Conservation (phyloP, 2,797 vertebrate genomes). For the Jordanella pulchra region DNA sequence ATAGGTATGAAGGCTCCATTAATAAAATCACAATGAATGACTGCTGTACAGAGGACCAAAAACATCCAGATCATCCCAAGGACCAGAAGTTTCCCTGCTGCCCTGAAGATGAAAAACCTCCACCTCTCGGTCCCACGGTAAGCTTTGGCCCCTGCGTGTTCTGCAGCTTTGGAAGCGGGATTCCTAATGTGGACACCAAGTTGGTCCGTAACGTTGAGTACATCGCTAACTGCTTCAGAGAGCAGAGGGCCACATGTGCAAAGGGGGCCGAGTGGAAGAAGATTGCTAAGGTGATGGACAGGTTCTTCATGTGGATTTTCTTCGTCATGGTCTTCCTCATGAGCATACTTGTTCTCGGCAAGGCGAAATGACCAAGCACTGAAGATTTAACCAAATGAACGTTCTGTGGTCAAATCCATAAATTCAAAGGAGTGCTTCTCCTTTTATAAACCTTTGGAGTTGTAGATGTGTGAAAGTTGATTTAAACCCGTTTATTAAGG, state of each 20-base stretch:
- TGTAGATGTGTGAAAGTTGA: background rate
- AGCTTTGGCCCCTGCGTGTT: constrained; percentile 75
- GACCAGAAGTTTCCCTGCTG: constrained; percentile 63
- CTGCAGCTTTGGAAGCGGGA: constrained; percentile 55
- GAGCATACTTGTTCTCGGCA: constrained; percentile 92
- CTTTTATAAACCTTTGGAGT: constrained; percentile 13
- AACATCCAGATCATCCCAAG: constrained; percentile 42
- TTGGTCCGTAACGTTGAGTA: constrained; percentile 90
- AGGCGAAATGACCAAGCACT: constrained; percentile 74
- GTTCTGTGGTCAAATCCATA: constrained; percentile 9
- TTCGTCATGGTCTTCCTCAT: constrained; percentile 97
- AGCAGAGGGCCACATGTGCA: constrained; percentile 88
- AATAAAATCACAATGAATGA: constrained; percentile 64
- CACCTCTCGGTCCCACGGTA: constrained; percentile 67
- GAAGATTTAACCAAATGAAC: background rate
- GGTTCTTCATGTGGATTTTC: constrained; percentile 99
- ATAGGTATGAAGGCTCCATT: constrained; percentile 63
- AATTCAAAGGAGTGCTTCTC: background rate
- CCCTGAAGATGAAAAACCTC: constrained; percentile 67
- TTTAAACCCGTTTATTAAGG: background rate
- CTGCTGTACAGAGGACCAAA: constrained; percentile 63
- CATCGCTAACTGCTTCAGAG: constrained; percentile 91
- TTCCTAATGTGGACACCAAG: constrained; percentile 59
- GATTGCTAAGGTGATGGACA: constrained; percentile 97
- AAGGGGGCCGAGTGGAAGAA: constrained; percentile 98